A percentile compares a stretch with the other conserved stretches of the same genome.
phyloP scores from a whole-genome alignment of 1,140 invertebrate genomes.

The Chymomyza costata region DNA sequence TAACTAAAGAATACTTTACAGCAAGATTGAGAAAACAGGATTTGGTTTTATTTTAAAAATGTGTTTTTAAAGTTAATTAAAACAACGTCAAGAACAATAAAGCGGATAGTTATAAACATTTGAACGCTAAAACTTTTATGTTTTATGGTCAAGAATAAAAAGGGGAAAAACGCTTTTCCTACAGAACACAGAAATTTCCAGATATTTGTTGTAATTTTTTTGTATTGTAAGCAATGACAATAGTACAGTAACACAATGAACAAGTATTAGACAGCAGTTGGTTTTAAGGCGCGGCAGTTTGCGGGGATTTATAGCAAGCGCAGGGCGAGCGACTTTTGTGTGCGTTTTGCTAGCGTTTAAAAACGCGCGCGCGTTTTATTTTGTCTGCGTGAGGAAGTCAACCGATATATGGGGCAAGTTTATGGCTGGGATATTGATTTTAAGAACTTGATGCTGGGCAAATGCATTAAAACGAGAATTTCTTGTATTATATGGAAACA shows the following conservation, averaged over 20 bases:
- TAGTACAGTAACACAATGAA: constrained; percentile 54
- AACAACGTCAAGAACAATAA: constrained; percentile 44
- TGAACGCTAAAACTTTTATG: constrained; percentile 45
- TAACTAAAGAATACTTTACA: no score
- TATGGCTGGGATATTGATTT: constrained; percentile 18
- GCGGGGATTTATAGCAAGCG: no score
- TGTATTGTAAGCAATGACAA: constrained; percentile 58
- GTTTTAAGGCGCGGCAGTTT: constrained; percentile 30
- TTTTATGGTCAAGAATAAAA: background rate
- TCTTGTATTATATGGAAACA: constrained; percentile 9
- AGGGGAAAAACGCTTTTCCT: background rate
- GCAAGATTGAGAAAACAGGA: no score
- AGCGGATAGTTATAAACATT: constrained; percentile 38
- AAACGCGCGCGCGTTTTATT: constrained; percentile 33
- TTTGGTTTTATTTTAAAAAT: no score
- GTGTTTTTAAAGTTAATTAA: no score
- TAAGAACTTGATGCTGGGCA: no score
- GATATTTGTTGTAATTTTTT: constrained; percentile 14
- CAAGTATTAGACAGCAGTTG: constrained; percentile 19
- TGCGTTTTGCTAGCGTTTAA: constrained; percentile 32
- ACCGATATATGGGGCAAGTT: constrained; percentile 31
- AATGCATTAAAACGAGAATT: no score
- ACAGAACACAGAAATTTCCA: no score
- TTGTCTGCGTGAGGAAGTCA: no score
- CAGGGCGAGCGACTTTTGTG: constrained; percentile 23